These are phyloP conservation scores for Neria commutata DNA, from an alignment of 2,888 invertebrate genomes.

Conservation along the genomic window DNA sequence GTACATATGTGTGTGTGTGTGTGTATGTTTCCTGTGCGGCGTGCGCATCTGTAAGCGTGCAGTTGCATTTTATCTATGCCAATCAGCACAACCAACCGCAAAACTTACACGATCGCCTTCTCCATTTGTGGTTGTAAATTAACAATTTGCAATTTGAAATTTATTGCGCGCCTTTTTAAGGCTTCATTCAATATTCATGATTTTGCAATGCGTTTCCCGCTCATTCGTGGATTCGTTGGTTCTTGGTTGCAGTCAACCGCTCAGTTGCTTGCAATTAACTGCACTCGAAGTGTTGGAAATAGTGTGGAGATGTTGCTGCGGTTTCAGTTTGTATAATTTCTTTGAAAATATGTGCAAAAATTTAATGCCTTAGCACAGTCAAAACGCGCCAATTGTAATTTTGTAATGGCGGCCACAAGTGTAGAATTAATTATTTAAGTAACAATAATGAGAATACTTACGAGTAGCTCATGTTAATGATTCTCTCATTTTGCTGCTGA, in stretches of 20 bases:
- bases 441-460: too few species aligned
- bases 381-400: too few species aligned
- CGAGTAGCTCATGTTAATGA: too few species aligned
- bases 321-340: conserved; percentile 3
- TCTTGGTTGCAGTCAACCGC: neutral
- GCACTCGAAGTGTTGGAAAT: neutral
- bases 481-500: too few species aligned
- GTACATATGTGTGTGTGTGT: neutral
- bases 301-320: neutral
- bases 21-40: neutral
- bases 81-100: conserved; percentile 44
- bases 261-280: neutral
- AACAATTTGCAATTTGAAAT: too few species aligned
- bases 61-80: conserved; percentile 42
- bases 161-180: conserved; percentile 40
- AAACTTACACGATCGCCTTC: conserved; percentile 34
- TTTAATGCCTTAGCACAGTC: too few species aligned
- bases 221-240: conserved; percentile 16
- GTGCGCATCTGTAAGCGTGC: conserved; percentile 26
- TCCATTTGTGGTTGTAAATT: conserved; percentile 35
- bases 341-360: too few species aligned
- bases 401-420: too few species aligned
- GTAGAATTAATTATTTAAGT: too few species aligned
- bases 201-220: conserved; percentile 26
- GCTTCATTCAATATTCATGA: conserved; percentile 41